phyloP scores from a whole-genome alignment of 2,797 vertebrate genomes.

The Stomatorhinus walkeri region DNA sequence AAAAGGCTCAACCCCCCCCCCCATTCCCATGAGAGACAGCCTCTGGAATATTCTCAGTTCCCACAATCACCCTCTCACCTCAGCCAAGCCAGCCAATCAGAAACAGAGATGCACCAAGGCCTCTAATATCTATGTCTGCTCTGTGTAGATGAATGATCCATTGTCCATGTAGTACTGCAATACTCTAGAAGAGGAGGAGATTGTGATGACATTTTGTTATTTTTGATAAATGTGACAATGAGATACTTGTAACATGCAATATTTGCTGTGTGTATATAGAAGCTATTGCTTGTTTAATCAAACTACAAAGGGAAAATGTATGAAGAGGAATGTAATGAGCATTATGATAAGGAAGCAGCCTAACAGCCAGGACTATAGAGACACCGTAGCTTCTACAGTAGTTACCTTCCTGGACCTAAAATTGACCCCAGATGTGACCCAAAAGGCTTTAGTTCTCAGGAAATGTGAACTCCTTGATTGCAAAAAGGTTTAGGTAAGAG shows the following conservation, averaged over 20 bases:
- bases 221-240: neutral
- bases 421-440: constrained; percentile 12
- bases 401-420: neutral
- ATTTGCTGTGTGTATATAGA: neutral
- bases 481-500: neutral
- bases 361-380: neutral
- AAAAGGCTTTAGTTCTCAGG: neutral
- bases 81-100: neutral
- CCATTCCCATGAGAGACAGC: constrained; percentile 3
- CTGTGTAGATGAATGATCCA: neutral
- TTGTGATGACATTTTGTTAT: neutral
- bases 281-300: neutral
- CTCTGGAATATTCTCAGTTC: neutral
- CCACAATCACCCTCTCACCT: neutral
- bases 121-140: neutral
- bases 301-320: neutral
- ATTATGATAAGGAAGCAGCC: neutral
- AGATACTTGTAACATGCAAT: neutral
- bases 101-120: neutral
- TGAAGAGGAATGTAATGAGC: neutral
- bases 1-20: neutral
- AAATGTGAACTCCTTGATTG: neutral
- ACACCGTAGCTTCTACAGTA: neutral
- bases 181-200: neutral
- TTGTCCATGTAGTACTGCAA: neutral